Base-by-base conservation (phyloP, 1,140 invertebrate species). In the Trichogramma pretiosum region DNA sequence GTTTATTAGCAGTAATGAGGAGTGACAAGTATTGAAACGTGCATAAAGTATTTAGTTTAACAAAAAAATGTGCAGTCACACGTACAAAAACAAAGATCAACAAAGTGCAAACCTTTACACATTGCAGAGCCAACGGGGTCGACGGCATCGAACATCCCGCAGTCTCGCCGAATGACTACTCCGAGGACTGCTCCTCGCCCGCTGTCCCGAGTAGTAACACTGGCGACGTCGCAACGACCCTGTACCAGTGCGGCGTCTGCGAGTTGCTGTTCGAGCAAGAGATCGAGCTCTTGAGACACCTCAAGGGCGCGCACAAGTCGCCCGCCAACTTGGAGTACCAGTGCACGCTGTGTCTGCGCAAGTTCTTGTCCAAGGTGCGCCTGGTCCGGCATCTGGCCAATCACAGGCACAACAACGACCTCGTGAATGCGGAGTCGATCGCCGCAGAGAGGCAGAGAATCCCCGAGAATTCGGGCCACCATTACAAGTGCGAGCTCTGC, bases 181-280 rank as follows among this genome's bases (percentile, higher is more conserved):
- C n/a, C n/a, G n/a, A 28, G 24, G 24, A 28, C 5, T 7, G 24
- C 24, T 28, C 24, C 24, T n/a, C n/a, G n/a, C n/a, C n/a, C n/a
- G n/a, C 13, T 28, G 26, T 28, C 26, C 7, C 26, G 26, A 28
- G 26, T n/a, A 28, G 26, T 13, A 28, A 13, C 26, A 30, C 26
- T 7, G 13, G 26, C 8, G 33, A n/a, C n/a, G 33, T 16, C 5
- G 33, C 7, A 34, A n/a, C n/a, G 14, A 9, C 13, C 9, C 23
- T 17, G 1, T 46, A 46, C 37, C 18, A 35, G 23, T 42, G 43
- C 17, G 37, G 49, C 5, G 33, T 46, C 9, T 46, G 49, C 14
- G 38, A 42, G 2, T 7, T 36, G 7, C n/a, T 42, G 1, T 51
- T 21, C 32, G 11, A 21, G 1, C 14, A 32, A 3, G 38, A 51